A percentile compares a stretch with the other conserved stretches of the same genome.
phyloP scores from a whole-genome alignment of 2,113 vertebrate genomes.

The Hippocampus barbouri region DNA sequence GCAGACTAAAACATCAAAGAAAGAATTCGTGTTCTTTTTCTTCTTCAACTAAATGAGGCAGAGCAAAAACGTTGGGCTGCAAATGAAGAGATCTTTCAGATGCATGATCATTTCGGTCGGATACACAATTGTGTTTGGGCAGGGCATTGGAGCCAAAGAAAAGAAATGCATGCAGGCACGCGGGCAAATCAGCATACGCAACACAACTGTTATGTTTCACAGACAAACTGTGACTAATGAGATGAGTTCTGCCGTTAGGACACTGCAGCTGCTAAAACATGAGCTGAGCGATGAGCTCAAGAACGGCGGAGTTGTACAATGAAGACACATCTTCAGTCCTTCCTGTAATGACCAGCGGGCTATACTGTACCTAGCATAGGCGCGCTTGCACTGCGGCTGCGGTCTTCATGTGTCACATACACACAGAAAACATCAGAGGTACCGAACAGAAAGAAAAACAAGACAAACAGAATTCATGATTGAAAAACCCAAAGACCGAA shows the following conservation, averaged over 20 bases:
- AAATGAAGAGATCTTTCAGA: conserved; percentile 3
- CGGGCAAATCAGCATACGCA: conserved; percentile 35
- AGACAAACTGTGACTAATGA: conserved; percentile 17
- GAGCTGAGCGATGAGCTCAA: conserved; percentile 25
- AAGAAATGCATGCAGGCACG: conserved; percentile 55
- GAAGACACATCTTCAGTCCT: conserved; percentile 29
- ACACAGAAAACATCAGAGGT: conserved; percentile 78
- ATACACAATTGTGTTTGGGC: conserved; percentile 12
- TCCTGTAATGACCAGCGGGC: conserved; percentile 54
- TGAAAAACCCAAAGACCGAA: conserved; percentile 25
- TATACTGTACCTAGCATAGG: conserved; percentile 91
- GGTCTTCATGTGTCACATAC: conserved; percentile 86
- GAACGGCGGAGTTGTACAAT: conserved; percentile 8
- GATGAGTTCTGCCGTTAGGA: conserved; percentile 24
- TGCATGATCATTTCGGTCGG: conserved; percentile 1
- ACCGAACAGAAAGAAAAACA: conserved; percentile 75
- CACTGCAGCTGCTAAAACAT: conserved; percentile 26
- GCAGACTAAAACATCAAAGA: conserved; percentile 20
- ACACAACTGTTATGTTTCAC: conserved; percentile 22
- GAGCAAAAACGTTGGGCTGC: background rate
- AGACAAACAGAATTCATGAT: conserved; percentile 71
- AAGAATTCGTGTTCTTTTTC: background rate
- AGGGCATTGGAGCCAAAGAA: background rate
- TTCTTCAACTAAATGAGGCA: background rate
- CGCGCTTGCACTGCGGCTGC: conserved; percentile 91